phyloP scores from a whole-genome alignment of 1,140 invertebrate species.

The Trichonephila inaurata region DNA sequence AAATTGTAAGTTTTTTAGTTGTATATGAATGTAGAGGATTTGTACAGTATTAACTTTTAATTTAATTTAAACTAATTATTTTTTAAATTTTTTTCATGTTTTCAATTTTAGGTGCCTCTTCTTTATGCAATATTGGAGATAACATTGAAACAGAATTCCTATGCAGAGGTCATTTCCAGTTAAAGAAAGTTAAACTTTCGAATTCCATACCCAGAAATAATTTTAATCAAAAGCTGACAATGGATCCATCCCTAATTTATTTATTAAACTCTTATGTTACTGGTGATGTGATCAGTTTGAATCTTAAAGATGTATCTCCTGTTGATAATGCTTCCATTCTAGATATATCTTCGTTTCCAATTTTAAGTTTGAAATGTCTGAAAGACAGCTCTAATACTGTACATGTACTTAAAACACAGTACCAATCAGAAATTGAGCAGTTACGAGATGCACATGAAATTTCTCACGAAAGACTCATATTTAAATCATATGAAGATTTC shows the following conservation, averaged over 20 bases:
- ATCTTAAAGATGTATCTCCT: constrained; percentile 47
- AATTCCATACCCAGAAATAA: neutral
- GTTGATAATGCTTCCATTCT: constrained; percentile 53
- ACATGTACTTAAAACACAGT: constrained; percentile 38
- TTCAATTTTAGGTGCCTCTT: constrained; percentile 23
- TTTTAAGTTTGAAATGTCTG: constrained; percentile 43
- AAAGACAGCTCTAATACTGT: neutral
- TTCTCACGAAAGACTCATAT: constrained; percentile 11
- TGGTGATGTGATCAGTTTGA: constrained; percentile 54
- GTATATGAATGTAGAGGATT: too few species aligned
- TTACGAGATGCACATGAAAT: constrained; percentile 43
- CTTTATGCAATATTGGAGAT: constrained; percentile 38
- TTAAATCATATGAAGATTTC: constrained; percentile 70
- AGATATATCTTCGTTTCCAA: constrained; percentile 67
- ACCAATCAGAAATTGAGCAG: constrained; percentile 63
- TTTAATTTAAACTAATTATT: too few species aligned
- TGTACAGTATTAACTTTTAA: too few species aligned
- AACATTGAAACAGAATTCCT: constrained; percentile 51
- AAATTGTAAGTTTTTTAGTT: too few species aligned
- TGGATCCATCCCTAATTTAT: constrained; percentile 65
- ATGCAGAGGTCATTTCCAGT: constrained; percentile 53
- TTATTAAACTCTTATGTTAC: constrained; percentile 55
- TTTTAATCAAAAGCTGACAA: constrained; percentile 16
- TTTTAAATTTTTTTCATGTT: neutral
- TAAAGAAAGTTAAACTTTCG: constrained; percentile 32